Percentiles rank a stretch among this genome's conserved stretches.
Evolutionary conservation across 2,113 vertebrate species (phyloP).

Genomic region (Gobius niger): DNA sequence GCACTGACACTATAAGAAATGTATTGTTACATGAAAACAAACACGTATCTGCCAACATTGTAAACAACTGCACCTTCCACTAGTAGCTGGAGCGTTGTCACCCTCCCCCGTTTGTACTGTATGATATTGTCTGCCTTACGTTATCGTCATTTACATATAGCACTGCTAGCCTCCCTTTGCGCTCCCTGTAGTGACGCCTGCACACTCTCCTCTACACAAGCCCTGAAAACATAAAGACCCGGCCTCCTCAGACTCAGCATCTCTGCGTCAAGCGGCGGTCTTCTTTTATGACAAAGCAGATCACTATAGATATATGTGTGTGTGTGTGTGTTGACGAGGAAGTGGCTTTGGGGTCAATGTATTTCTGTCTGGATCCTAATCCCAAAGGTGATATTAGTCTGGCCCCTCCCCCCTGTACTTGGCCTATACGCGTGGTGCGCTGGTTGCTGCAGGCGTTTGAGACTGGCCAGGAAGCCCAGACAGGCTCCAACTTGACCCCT

Average conservation of each 20-base stretch:
- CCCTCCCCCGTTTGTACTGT: not conserved
- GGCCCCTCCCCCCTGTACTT: constrained; percentile 53
- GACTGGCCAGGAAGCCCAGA: constrained; percentile 76
- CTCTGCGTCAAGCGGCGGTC: constrained; percentile 39
- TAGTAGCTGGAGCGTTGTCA: not conserved
- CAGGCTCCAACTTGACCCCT: constrained; percentile 73
- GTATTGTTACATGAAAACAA: too few relatives aligned
- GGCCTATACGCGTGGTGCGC: constrained; percentile 24
- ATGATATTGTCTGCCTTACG: not conserved
- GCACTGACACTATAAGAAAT: too few relatives aligned
- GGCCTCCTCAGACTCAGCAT: constrained; percentile 60
- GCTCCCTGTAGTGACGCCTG: constrained; percentile 12
- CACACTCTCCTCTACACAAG: constrained; percentile 33
- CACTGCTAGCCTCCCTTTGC: constrained; percentile 14
- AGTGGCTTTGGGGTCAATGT: constrained; percentile 63
- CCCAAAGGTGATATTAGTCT: constrained; percentile 82
- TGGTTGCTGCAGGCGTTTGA: constrained; percentile 55
- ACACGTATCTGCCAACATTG: not conserved
- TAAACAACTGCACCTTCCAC: not conserved
- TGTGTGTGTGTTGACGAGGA: constrained; percentile 36
- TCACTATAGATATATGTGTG: constrained; percentile 37
- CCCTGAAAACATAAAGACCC: constrained; percentile 51
- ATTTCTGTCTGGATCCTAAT: constrained; percentile 78
- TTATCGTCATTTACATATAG: not conserved
- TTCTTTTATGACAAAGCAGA: constrained; percentile 76